Percentiles rank a stretch among this genome's conserved stretches.
Evolutionary conservation across 2,113 vertebrate genomes (phyloP).

Genomic region (Lonchura striata): DNA sequence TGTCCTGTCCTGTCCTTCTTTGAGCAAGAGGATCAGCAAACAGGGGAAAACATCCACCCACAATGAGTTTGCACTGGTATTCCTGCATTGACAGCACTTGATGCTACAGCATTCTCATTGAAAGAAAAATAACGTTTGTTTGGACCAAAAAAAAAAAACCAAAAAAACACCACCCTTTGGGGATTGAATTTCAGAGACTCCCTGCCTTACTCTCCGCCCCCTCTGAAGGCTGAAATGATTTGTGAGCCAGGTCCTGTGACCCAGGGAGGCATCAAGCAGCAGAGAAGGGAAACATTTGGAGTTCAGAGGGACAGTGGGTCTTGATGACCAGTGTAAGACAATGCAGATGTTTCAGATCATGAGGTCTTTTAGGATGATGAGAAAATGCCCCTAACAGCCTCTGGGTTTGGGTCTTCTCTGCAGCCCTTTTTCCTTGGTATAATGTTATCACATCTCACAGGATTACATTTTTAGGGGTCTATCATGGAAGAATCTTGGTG

Average conservation of each 20-base stretch:
- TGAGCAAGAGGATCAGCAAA: slow-evolving; percentile 31
- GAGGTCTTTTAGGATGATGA: slow-evolving; percentile 59
- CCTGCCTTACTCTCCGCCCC: slow-evolving; percentile 74
- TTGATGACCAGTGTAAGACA: slow-evolving; percentile 80
- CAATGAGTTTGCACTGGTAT: not conserved
- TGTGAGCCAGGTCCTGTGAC: slow-evolving; percentile 92
- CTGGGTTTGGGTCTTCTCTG: not conserved
- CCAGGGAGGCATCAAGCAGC: slow-evolving; percentile 88
- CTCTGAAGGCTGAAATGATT: slow-evolving; percentile 87
- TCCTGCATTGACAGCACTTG: slow-evolving; percentile 61
- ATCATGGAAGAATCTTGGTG: not conserved
- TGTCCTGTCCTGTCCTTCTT: slow-evolving; percentile 50
- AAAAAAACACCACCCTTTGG: slow-evolving; percentile 67
- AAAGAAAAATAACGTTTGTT: slow-evolving; percentile 84
- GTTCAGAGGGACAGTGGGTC: slow-evolving; percentile 78
- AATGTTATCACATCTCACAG: not conserved
- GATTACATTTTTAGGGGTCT: not conserved
- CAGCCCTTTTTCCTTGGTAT: not conserved
- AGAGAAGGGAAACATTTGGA: slow-evolving; percentile 87
- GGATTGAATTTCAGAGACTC: slow-evolving; percentile 89
- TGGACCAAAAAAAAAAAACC: slow-evolving; percentile 8
- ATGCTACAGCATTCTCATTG: slow-evolving; percentile 74
- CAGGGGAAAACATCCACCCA: slow-evolving; percentile 44
- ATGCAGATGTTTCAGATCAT: slow-evolving; percentile 91
- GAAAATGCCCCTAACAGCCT: slow-evolving; percentile 14